Evolutionary conservation across 1,140 invertebrate species (phyloP), one percentile per base, ranked within the genome.

Genomic region (Ylistrum balloti): DNA sequence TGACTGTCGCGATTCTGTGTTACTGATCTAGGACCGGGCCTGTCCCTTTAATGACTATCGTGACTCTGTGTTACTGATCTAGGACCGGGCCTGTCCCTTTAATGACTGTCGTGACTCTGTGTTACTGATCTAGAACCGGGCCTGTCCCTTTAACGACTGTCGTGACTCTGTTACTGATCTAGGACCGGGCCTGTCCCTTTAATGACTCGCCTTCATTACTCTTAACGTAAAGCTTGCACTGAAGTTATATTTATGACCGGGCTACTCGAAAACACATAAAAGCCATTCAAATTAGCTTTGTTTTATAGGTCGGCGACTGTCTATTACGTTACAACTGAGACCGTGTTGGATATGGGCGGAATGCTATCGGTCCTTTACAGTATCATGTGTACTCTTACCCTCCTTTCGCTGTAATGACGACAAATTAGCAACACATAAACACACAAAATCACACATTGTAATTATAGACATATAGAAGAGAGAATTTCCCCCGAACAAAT

Each of bases 271-370:
- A 74, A 74, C 56, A 74, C 56, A 74, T 74, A 74, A 28, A 74
- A 74, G 56, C n/a, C 56, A 74, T 74, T 74, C 56, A 74, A 74
- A 74, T 74, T 74, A 74, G 56, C 56, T 28, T 74, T 74, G 56
- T 74, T 74, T 74, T 74, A 74, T 74, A 74, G 56, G n/a, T 74
- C 56, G 56, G n/a, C n/a, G 56, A 74, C 56, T 74, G 56, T 74
- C 56, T 74, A 74, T 74, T 74, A 28, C 22, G 56, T 74, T 74
- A 74, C 56, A 28, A n/a, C 28, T 10, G 45, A 48, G 45, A 48
- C 45, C 22, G 56, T 74, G 1, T 74, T 22, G 56, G 56, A 74
- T 74, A 74, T 74, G 56, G 56, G 56, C 56, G 56, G 56, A 74
- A n/a, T 74, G 56, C 1, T 74, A 28, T 28, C 56, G 56, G 56